Conservation (phyloP, 2,888 invertebrate species). For the Coleophora deauratella region DNA sequence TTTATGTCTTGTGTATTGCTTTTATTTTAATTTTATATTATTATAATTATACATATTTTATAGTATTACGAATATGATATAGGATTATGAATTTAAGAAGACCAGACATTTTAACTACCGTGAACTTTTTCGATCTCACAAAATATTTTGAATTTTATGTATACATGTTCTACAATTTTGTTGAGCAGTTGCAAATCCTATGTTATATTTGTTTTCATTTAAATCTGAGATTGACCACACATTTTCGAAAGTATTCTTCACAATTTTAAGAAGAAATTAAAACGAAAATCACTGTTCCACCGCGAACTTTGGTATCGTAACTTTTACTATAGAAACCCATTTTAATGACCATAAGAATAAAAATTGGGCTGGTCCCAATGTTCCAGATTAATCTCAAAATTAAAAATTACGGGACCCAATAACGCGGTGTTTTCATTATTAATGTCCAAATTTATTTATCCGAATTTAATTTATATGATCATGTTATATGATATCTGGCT, state of each 20-base stretch:
- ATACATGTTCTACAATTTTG: too few species aligned
- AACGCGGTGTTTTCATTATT: conserved; percentile 44
- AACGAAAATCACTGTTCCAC: too few species aligned
- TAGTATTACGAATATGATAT: not conserved
- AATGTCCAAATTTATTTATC: not conserved
- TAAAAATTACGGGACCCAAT: conserved; percentile 39
- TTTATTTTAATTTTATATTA: too few species aligned
- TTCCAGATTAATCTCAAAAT: conserved; percentile 16
- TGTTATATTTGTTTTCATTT: not conserved
- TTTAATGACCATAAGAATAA: too few species aligned
- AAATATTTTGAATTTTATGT: too few species aligned
- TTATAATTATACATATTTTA: not conserved
- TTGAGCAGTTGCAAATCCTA: not conserved
- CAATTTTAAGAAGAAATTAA: too few species aligned
- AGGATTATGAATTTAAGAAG: not conserved
- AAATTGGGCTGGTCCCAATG: not conserved
- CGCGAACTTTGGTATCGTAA: too few species aligned
- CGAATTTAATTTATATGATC: conserved; percentile 47
- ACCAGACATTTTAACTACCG: not conserved
- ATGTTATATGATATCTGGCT: conserved; percentile 43
- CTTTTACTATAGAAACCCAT: too few species aligned
- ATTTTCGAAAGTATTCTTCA: too few species aligned
- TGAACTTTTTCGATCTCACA: too few species aligned
- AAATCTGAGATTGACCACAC: not conserved
- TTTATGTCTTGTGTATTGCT: conserved; percentile 4